Base-by-base conservation (phyloP, 2,888 invertebrate genomes). In the Biston betularia region DNA sequence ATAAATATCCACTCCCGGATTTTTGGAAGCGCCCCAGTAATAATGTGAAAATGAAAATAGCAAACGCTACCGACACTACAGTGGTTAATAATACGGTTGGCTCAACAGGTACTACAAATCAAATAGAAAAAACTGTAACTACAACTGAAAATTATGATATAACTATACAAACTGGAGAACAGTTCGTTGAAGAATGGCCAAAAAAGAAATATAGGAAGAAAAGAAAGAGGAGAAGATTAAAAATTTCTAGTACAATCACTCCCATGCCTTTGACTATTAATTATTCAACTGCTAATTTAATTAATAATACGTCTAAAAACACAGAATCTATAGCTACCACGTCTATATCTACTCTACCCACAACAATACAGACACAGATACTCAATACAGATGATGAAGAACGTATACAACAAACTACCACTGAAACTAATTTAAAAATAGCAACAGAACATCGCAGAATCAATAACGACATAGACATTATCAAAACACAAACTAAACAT, bases 201-300 rank as follows among this genome's bases (percentile, higher is more conserved):
- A 24, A 46, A 45, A 33, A 14, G 35, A 0, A 5, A 10, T 45
- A 34, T 45, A 56, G 34, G 14, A 56, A 45, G 56, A 56, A 56
- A 35, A 45, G n/a, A 34, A 45, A 11, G 5, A 44, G 35, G 35
- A 56, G 45, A 34, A 56, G 34, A 44, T 45, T n/a, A 1, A 38
- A 38, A 6, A n/a, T 34, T 7, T 34, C 54, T 14, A 14, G 14
- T n/a, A 24, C 14, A 6, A 46, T 0, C 0, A 44, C 35, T 10
- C 34, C 6, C 4, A 38, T 48, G 38, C 12, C 15, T 40, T 34
- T 6, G 38, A 12, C n/a, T 33, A 40, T 24, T 1, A 14, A 10
- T 14, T 6, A 33, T 34, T 34, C 10, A 34, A 56, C 55, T 33
- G 14, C 45, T 14, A n/a, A 14, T n/a, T 8, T n/a, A n/a, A 45